These are phyloP conservation scores for Drosophila yakuba DNA, from an alignment of 1,140 invertebrate species.

Conservation along the genomic window DNA sequence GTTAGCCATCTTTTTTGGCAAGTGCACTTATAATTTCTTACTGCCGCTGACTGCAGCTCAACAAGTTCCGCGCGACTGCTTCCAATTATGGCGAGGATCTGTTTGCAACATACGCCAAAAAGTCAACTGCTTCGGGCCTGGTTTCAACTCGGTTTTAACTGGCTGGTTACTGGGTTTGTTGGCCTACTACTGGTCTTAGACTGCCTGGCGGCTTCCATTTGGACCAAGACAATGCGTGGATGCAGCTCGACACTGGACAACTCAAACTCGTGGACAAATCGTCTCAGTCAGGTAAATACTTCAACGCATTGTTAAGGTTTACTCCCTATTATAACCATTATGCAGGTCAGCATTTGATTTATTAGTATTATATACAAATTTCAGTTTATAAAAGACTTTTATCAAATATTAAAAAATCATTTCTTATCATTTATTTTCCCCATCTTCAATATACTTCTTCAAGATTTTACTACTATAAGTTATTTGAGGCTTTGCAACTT, in stretches of 20 bases:
- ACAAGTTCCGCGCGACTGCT: conserved; percentile 76
- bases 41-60: conserved; percentile 40
- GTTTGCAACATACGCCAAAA: conserved; percentile 76
- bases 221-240: conserved; percentile 53
- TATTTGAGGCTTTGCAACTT: conserved; percentile 24
- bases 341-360: background rate
- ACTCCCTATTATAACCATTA: background rate
- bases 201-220: conserved; percentile 54
- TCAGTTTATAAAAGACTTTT: too few relatives aligned
- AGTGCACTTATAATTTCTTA: conserved; percentile 69
- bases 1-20: background rate
- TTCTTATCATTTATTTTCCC: background rate
- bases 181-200: conserved; percentile 72
- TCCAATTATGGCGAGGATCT: conserved; percentile 80
- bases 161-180: conserved; percentile 19
- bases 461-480: background rate
- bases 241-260: conserved; percentile 20
- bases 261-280: conserved; percentile 19
- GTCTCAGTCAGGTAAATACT: conserved; percentile 8
- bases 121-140: conserved; percentile 65
- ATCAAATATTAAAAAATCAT: too few relatives aligned
- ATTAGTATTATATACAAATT: too few relatives aligned
- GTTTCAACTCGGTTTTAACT: conserved; percentile 26
- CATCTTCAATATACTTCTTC: background rate
- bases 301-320: background rate